Conservation (phyloP, 1,140 invertebrate species). For the Diachasma alloeum region DNA sequence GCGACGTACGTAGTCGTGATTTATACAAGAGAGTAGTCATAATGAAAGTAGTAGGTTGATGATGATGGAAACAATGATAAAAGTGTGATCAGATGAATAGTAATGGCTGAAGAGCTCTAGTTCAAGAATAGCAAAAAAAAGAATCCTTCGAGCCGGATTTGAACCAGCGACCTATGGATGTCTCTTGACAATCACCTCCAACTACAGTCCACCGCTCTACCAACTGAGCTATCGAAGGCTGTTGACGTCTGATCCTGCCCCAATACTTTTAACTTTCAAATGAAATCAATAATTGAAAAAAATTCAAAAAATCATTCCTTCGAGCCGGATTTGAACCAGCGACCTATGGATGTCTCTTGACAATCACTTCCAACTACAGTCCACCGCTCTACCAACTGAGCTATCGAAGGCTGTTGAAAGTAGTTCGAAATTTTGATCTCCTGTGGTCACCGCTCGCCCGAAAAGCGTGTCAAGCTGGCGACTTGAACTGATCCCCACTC, state of each 20-base stretch:
- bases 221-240: slow-evolving; percentile 85
- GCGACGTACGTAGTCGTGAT: no score
- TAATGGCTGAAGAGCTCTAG: not conserved
- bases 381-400: slow-evolving; percentile 90
- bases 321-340: slow-evolving; percentile 77
- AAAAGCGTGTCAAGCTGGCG: not conserved
- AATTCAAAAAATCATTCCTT: slow-evolving; percentile 59
- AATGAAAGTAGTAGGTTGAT: no score
- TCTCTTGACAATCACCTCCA: slow-evolving; percentile 61
- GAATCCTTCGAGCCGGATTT: slow-evolving; percentile 74
- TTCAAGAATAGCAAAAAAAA: not conserved
- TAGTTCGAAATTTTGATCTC: not conserved
- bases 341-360: slow-evolving; percentile 69
- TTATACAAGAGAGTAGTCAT: no score
- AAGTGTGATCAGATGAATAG: not conserved
- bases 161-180: slow-evolving; percentile 76
- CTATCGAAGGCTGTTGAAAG: slow-evolving; percentile 66
- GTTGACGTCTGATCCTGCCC: not conserved
- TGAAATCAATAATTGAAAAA: not conserved
- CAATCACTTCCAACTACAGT: slow-evolving; percentile 74
- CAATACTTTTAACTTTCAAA: not conserved
- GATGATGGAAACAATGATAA: no score
- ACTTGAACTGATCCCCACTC: not conserved
- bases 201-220: slow-evolving; percentile 89
- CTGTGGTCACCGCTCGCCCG: not conserved